A percentile compares a stretch with the other conserved stretches of the same genome.
Evolutionary conservation across 2,797 vertebrate genomes (phyloP).

Genomic region (Macropus fuliginosus): DNA sequence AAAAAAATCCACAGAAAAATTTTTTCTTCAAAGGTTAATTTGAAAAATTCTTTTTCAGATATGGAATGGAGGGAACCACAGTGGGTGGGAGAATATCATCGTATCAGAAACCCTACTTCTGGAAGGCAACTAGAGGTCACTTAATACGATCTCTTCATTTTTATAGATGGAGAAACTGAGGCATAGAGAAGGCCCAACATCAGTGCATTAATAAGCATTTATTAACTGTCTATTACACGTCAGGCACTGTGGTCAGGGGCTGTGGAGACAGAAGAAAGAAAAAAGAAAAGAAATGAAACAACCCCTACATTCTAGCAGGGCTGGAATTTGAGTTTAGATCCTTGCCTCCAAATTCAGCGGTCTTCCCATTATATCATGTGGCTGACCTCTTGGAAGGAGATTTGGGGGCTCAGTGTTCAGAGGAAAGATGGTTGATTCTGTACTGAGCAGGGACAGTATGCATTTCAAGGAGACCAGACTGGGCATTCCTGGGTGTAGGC

Average conservation of each 20-base stretch:
- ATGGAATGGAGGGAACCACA: not conserved
- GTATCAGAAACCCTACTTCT: not conserved
- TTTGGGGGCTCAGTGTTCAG: not conserved
- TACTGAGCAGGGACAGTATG: not conserved
- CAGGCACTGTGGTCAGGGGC: not conserved
- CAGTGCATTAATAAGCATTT: not conserved
- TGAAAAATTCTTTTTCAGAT: not conserved
- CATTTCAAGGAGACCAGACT: not conserved
- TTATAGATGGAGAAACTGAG: not conserved
- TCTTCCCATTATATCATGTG: not conserved
- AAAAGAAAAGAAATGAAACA: not conserved
- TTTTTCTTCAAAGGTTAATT: not conserved
- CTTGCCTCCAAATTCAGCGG: not conserved
- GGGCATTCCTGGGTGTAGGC: not conserved
- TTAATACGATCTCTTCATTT: not conserved
- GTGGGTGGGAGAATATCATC: not conserved
- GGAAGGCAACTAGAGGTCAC: not conserved
- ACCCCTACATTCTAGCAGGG: not conserved
- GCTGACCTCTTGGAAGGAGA: not conserved
- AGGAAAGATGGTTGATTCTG: not conserved
- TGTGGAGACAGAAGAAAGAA: not conserved
- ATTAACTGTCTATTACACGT: not conserved
- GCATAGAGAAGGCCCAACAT: not conserved
- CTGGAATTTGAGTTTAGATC: not conserved
- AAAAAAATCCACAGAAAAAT: not conserved